phyloP scores from a whole-genome alignment of 2,113 vertebrate genomes.

The Marmota monax region DNA sequence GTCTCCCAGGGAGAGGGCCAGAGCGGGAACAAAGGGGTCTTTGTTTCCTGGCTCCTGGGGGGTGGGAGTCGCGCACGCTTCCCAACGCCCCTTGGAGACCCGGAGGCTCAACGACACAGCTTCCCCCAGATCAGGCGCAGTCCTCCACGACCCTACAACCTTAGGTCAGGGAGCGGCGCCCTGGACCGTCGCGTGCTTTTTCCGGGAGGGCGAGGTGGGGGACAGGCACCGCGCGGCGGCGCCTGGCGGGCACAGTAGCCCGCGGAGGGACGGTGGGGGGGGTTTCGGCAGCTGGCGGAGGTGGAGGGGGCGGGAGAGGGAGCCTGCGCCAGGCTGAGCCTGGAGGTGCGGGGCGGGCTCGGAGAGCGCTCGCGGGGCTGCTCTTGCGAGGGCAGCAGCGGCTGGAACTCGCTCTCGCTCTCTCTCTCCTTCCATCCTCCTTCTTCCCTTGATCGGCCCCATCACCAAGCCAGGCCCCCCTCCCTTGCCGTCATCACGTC shows the following conservation, averaged over 20 bases:
- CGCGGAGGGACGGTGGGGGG: not conserved
- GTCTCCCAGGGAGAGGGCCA: constrained; percentile 70
- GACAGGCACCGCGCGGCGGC: not conserved
- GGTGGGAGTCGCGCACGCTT: constrained; percentile 51
- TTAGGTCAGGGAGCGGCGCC: constrained; percentile 69
- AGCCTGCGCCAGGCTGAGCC: constrained; percentile 45
- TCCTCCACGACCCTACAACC: not conserved
- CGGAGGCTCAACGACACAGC: rapidly evolving
- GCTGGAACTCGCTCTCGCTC: constrained; percentile 28
- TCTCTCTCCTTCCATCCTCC: not conserved
- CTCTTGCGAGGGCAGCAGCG: constrained; percentile 29
- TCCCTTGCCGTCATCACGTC: constrained; percentile 37
- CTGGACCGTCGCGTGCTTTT: not conserved
- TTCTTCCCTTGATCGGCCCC: not conserved
- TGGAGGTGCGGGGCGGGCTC: constrained; percentile 52
- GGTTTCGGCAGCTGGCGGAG: constrained; percentile 1
- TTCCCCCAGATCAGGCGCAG: not conserved
- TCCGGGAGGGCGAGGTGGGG: not conserved
- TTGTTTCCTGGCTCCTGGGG: constrained; percentile 77
- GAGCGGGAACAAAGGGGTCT: constrained; percentile 81
- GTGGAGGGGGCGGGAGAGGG: not conserved
- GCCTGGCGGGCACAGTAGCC: constrained; percentile 6
- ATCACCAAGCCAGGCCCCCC: constrained; percentile 51
- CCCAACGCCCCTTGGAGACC: not conserved
- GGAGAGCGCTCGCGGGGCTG: constrained; percentile 68